phyloP scores from a whole-genome alignment of 2,113 vertebrate genomes.

The rabbit (Oryctolagus cuniculus) region DNA sequence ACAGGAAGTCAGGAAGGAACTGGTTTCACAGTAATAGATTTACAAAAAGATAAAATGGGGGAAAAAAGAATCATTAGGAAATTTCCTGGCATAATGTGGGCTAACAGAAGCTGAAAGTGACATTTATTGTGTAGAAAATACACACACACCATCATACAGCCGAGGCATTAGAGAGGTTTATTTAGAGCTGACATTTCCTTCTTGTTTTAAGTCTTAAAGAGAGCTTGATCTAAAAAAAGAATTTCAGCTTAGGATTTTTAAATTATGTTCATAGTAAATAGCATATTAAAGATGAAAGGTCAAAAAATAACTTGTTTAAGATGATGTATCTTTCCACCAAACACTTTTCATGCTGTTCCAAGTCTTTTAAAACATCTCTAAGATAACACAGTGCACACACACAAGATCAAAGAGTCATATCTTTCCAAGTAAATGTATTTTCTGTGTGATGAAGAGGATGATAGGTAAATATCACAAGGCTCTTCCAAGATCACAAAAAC shows the following conservation, averaged over 20 bases:
- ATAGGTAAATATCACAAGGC: not conserved
- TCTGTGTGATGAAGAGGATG: slow-evolving; percentile 34
- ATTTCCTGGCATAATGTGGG: slow-evolving; percentile 40
- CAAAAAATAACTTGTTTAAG: slow-evolving; percentile 54
- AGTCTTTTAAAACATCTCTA: slow-evolving; percentile 26
- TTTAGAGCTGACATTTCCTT: slow-evolving; percentile 59
- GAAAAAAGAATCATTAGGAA: slow-evolving; percentile 56
- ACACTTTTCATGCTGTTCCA: slow-evolving; percentile 46
- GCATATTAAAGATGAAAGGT: slow-evolving; percentile 49
- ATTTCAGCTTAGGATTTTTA: slow-evolving; percentile 50
- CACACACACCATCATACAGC: not conserved
- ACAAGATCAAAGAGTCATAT: slow-evolving; percentile 37
- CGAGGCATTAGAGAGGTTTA: slow-evolving; percentile 43
- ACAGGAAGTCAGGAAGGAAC: slow-evolving; percentile 69
- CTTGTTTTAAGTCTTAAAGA: slow-evolving; percentile 40
- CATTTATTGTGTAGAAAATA: slow-evolving; percentile 61
- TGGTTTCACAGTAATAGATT: slow-evolving; percentile 62
- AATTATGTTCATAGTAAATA: slow-evolving; percentile 38
- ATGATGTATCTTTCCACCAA: not conserved
- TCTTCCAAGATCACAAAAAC: slow-evolving; percentile 5
- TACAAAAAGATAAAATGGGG: slow-evolving; percentile 52
- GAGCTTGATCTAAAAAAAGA: slow-evolving; percentile 40
- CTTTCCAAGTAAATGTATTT: slow-evolving; percentile 28
- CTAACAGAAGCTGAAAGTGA: slow-evolving; percentile 50
- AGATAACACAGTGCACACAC: slow-evolving; percentile 31